Base-by-base conservation (phyloP, 2,113 vertebrate genomes). In the Axis porcinus region DNA sequence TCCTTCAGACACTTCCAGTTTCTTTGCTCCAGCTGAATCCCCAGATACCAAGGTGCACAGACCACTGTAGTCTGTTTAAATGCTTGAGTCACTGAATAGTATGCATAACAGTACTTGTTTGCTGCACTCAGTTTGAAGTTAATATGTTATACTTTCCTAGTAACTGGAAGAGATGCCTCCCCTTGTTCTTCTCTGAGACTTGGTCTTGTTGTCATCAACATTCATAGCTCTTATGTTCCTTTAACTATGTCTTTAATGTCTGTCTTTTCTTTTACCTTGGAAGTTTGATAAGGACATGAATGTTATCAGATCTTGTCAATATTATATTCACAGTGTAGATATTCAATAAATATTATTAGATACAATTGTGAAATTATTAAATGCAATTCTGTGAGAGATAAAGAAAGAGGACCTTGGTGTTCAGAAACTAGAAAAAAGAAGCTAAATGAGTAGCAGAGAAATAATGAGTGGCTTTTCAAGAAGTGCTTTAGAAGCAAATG, bases 401-500 rank as follows among this genome's bases (percentile, higher is more conserved):
- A 93, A 27, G 17, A 57, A 94, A 70, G 79, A 84, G 16, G 7
- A 94, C 27, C 4, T 21, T 91, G 33, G 30, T 43, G 89, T 33
- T 97, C 50, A 74, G 14, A 96, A 89, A 58, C 76, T 81, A 9
- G 50, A 82, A 86, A 89, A 95, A 13, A 86, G 13, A 91, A 94
- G 30, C 62, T 87, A 81, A 92, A 93, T 83, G 43, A 96, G 9
- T 30, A 82, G 27, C 40, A 55, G 30, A 54, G 60, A 87, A 57
- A 33, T 36, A 74, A 57, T 57, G 4, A 64, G 14, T 86, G 40
- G 47, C 14, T 91, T 91, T 67, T 70, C 27, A 55, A 70, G n/a
- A 89, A 89, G 58, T 83, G 6, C 25, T 92, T 89, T 57, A 95
- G 30, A 33, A 95, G 47, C 33, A 94, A 91, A 60, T 58, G 47